A percentile compares a stretch with the other conserved stretches of the same genome.
Conservation (phyloP, 1,140 invertebrate genomes). For the Camponotus vicinus region DNA sequence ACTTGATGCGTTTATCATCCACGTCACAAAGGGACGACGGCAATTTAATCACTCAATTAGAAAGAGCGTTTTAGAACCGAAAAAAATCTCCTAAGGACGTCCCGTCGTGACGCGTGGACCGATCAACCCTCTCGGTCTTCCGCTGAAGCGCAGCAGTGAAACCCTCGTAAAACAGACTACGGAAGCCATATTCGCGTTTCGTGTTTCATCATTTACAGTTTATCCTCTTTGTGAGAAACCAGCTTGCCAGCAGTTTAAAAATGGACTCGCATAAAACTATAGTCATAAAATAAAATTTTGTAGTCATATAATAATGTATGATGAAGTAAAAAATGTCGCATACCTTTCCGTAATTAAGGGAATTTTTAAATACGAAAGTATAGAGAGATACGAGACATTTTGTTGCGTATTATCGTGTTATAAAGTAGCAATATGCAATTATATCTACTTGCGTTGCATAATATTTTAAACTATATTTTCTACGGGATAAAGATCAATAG, state of each 20-base stretch:
- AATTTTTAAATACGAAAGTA: neutral
- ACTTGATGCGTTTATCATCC: constrained; percentile 54
- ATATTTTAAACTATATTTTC: constrained; percentile 41
- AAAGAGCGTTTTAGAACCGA: constrained; percentile 10
- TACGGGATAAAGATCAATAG: neutral
- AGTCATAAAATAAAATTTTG: no score
- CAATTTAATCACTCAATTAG: constrained; percentile 71
- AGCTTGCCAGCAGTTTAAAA: constrained; percentile 20
- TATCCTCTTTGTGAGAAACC: constrained; percentile 17
- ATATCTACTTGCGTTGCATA: constrained; percentile 51
- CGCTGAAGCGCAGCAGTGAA: constrained; percentile 28
- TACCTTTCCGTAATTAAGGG: constrained; percentile 11
- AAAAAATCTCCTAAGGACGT: constrained; percentile 35
- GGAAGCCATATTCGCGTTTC: constrained; percentile 17
- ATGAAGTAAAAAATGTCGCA: neutral
- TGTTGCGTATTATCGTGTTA: constrained; percentile 40
- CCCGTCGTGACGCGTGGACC: neutral
- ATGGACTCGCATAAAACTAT: neutral
- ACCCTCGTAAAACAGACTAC: constrained; percentile 60
- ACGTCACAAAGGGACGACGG: constrained; percentile 1
- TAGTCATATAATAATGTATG: constrained; percentile 3
- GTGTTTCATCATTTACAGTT: constrained; percentile 11
- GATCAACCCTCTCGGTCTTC: constrained; percentile 30
- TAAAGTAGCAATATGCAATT: constrained; percentile 48
- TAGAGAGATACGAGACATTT: constrained; percentile 32